Base-by-base conservation (phyloP, 2,888 invertebrate species). In the Microchrysa polita region DNA sequence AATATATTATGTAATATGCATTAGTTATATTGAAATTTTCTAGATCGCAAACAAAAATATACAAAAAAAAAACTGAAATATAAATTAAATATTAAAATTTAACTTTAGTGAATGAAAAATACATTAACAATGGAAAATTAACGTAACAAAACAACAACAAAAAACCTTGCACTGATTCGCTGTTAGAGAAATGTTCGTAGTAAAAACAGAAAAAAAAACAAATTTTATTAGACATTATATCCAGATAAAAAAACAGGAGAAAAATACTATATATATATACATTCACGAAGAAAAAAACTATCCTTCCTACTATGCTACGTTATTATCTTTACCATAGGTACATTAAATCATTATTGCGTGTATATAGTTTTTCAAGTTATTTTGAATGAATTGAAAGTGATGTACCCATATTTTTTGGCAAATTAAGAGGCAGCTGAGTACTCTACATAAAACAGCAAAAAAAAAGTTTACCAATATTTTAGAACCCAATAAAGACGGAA, bases 151-250 rank as follows among this genome's bases (percentile, higher is more conserved):
- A 52, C 55, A 34, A 34, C 27, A 34, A 34, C 27, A 34, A 34
- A 34, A 34, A 34, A 34, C 27, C 34, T 57, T 69, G 69, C 69
- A 69, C 69, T 69, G 69, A 69, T 69, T 69, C 69, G 69, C 69
- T 69, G 69, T 69, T 69, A 69, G 69, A 69, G n/a, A 34, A 69
- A 69, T 42, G 55, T 69, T 69, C 69, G 69, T 69, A 79, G 78
- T 77, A 77, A 77, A 81, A 78, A 77, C 76, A 78, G 77, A 81
- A n/a, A n/a, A 74, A 80, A 79, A 79, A n/a, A 77, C 76, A 78
- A 78, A 81, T 65, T 76, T 77, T 77, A 67, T 77, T 76, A 81
- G 78, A 78, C 79, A 79, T 78, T 79, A 74, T 77, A 79, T 80
- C 78, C 79, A 77, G n/a, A n/a, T n/a, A n/a, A n/a, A 78, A 76